Base-by-base conservation (phyloP, 2,888 invertebrate species). In the Lagria hirta region DNA sequence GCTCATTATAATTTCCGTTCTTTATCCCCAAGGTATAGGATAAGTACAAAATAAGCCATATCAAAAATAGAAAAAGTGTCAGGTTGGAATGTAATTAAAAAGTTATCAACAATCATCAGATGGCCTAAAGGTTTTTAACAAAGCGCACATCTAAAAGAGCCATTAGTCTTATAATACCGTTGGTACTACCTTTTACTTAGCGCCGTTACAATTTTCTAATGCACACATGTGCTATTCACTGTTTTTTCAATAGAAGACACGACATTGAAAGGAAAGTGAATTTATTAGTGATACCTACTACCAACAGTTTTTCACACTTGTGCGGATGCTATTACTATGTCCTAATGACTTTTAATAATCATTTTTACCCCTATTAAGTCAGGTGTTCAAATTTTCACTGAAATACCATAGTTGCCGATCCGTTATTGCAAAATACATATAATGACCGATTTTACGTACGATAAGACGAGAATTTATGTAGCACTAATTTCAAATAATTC, bases 101-200 rank as follows among this genome's bases (percentile, higher is more conserved):
- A 17, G 36, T 36, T 36, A 36, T 36, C 36, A 36, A 36, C 24
- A 36, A 17, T 15, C 36, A 36, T 36, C 27, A 11, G 27, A 36
- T 36, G 5, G 34, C 34, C 11, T n/a, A 11, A 8, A 27, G 36
- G 16, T 26, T 8, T 7, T 8, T 16, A 27, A 24, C 27, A 26
- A 16, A 26, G 17, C 22, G 15, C 14, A 18, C 16, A 8, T 11
- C 14, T 46, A 46, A 46, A 46, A 46, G 46, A 46, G 46, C 46
- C 46, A 46, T 46, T 46, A 46, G 42, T 46, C 41, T 46, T 36
- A 22, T 34, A 38, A 53, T 53, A 52, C 52, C 53, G 55, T 53
- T 52, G 51, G 49, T 51, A 52, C 53, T n/a, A n/a, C n/a, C n/a
- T n/a, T n/a, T n/a, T n/a, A n/a, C 53, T 51, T 54, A 52, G 46